phyloP scores from a whole-genome alignment of 2,888 invertebrate species.

The Asteroscopus sphinx region DNA sequence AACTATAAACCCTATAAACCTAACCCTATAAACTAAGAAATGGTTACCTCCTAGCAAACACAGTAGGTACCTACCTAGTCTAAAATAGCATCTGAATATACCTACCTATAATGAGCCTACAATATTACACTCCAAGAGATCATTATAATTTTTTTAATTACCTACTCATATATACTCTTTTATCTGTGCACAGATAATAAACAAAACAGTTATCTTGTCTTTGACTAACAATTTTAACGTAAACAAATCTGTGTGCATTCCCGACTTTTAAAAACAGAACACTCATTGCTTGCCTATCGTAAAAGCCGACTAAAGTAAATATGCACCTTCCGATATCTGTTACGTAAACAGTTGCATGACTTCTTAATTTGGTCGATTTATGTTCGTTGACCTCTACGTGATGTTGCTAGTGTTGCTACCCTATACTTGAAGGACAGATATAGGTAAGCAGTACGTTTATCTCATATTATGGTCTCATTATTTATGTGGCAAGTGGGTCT shows the following conservation, averaged over 20 bases:
- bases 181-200: slow-evolving; percentile 31
- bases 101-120: too few relatives aligned
- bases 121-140: background rate
- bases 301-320: slow-evolving; percentile 62
- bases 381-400: slow-evolving; percentile 74
- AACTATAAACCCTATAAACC: too few relatives aligned
- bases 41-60: too few relatives aligned
- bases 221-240: slow-evolving; percentile 46
- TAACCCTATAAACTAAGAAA: too few relatives aligned
- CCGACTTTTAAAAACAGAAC: slow-evolving; percentile 49
- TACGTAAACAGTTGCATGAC: slow-evolving; percentile 21
- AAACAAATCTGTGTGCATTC: slow-evolving; percentile 59
- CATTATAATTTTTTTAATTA: slow-evolving; percentile 2
- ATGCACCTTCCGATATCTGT: background rate
- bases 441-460: slow-evolving; percentile 52
- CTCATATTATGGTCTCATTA: slow-evolving; percentile 29
- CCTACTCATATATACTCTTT: slow-evolving; percentile 27
- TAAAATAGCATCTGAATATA: slow-evolving; percentile 2
- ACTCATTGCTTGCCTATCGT: slow-evolving; percentile 60
- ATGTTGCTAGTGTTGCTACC: slow-evolving; percentile 57
- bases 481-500: slow-evolving; percentile 33
- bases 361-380: slow-evolving; percentile 60
- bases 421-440: slow-evolving; percentile 52
- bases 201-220: slow-evolving; percentile 50
- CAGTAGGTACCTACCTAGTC: too few relatives aligned